phyloP scores from a whole-genome alignment of 2,888 invertebrate genomes.

The Watsonalla cultraria region DNA sequence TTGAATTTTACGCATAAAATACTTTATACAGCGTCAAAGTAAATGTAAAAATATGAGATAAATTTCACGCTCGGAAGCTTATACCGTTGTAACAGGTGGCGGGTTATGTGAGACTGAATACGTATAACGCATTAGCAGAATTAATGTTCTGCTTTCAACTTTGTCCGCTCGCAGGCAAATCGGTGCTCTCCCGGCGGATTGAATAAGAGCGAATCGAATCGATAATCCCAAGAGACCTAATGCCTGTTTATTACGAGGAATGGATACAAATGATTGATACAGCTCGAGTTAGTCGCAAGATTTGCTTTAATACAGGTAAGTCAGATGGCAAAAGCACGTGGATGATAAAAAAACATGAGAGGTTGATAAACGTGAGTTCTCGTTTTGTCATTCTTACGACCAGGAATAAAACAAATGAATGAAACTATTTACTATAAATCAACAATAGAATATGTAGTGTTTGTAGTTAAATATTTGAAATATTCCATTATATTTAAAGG shows the following conservation, averaged over 20 bases:
- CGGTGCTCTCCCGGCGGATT: conserved; percentile 26
- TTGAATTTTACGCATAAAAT: background rate
- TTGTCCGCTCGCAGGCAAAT: conserved; percentile 33
- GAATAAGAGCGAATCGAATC: conserved; percentile 16
- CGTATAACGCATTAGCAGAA: conserved; percentile 46
- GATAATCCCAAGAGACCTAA: conserved; percentile 18
- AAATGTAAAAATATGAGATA: conserved; percentile 2
- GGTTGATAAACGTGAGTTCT: too few species aligned
- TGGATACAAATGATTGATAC: conserved; percentile 9
- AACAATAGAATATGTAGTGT: too few species aligned
- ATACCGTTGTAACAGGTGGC: conserved; percentile 5
- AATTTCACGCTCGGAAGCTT: conserved; percentile 1
- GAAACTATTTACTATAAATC: too few species aligned
- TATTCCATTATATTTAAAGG: too few species aligned
- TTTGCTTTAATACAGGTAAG: conserved; percentile 8
- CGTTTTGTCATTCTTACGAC: too few species aligned
- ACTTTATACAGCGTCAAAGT: background rate
- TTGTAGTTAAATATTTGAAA: too few species aligned
- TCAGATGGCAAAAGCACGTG: too few species aligned
- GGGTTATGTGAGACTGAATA: conserved; percentile 27
- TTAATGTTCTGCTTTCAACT: conserved; percentile 47
- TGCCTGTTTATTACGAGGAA: conserved; percentile 15
- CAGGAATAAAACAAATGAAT: too few species aligned
- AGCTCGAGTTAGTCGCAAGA: conserved; percentile 1
- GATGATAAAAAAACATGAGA: too few species aligned